Evolutionary conservation across 2,113 vertebrate species (phyloP).

Genomic region (Bucco capensis): DNA sequence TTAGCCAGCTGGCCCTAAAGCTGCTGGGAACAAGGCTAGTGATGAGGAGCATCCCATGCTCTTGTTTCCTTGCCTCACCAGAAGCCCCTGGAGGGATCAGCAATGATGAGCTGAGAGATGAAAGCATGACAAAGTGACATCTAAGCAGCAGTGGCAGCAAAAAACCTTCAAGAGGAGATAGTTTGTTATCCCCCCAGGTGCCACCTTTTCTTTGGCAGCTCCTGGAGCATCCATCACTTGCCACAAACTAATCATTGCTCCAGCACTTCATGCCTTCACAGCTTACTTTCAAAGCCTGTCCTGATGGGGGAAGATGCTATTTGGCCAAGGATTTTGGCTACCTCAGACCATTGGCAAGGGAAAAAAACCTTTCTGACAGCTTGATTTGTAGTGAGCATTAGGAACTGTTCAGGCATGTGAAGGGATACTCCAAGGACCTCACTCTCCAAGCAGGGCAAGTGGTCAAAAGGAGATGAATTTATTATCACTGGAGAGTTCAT

Average conservation of each 20-base stretch:
- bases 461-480: conserved; percentile 34
- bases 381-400: conserved; percentile 49
- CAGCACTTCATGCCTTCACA: background rate
- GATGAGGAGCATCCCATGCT: background rate
- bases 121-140: background rate
- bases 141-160: background rate
- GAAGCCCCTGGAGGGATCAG: background rate
- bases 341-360: background rate
- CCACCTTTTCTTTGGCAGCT: background rate
- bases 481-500: conserved; percentile 22
- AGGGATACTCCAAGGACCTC: conserved; percentile 17
- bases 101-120: rapidly evolving
- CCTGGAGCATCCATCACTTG: background rate
- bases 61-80: background rate
- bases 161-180: background rate
- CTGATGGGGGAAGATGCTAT: rapidly evolving
- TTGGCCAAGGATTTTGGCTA: background rate
- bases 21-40: background rate
- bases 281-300: background rate
- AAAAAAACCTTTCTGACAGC: too few relatives aligned
- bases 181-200: background rate
- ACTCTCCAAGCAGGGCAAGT: background rate
- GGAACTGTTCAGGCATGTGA: background rate
- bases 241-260: background rate
- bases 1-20: background rate